phyloP scores from a whole-genome alignment of 1,140 invertebrate genomes.

The Pachyrhynchus sulphureomaculatus region DNA sequence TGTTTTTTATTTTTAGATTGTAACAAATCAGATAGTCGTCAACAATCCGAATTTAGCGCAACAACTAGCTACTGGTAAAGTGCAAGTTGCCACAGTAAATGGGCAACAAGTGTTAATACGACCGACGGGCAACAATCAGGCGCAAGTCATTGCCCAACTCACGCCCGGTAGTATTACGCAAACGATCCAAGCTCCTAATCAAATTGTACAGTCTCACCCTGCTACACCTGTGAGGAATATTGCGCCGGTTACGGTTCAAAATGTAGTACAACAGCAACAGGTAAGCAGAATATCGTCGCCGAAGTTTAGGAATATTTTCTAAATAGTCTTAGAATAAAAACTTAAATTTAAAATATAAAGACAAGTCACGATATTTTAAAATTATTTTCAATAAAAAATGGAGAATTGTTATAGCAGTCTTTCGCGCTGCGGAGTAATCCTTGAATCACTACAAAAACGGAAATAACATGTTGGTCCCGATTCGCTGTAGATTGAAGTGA shows the following conservation, averaged over 20 bases:
- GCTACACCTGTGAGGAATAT: constrained; percentile 22
- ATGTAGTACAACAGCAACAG: constrained; percentile 29
- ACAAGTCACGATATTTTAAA: too few relatives aligned
- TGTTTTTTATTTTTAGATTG: constrained; percentile 56
- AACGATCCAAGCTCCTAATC: constrained; percentile 18
- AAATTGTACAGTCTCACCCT: constrained; percentile 13
- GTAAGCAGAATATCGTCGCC: too few relatives aligned
- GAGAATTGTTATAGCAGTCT: too few relatives aligned
- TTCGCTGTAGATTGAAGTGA: too few relatives aligned
- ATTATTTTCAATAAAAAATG: too few relatives aligned
- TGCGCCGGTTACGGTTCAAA: constrained; percentile 3
- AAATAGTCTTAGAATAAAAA: too few relatives aligned
- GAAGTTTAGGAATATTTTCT: too few relatives aligned
- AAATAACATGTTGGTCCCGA: too few relatives aligned
- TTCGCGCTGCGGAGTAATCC: too few relatives aligned
- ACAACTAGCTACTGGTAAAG: constrained; percentile 74
- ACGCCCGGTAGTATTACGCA: constrained; percentile 48
- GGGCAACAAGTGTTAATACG: constrained; percentile 79
- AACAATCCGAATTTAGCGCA: constrained; percentile 73
- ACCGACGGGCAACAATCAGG: constrained; percentile 69
- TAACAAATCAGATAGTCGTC: constrained; percentile 70
- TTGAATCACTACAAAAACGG: too few relatives aligned
- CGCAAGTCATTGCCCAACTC: constrained; percentile 68
- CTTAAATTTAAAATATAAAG: too few relatives aligned
- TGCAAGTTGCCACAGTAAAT: constrained; percentile 78